Conservation (phyloP, 2,113 vertebrate genomes). For the Callocephalon fimbriatum region DNA sequence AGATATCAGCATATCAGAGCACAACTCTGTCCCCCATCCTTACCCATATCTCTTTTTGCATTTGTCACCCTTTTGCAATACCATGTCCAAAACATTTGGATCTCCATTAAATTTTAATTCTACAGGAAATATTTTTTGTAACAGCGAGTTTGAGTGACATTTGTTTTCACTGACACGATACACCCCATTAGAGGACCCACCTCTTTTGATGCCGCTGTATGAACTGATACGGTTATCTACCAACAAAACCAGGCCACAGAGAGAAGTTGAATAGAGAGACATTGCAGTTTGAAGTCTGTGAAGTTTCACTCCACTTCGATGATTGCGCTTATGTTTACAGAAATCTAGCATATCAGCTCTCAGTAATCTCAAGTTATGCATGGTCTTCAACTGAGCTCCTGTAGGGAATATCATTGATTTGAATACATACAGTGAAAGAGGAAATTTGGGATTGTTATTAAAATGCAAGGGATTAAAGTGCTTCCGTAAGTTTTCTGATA, state of each 20-base stretch:
- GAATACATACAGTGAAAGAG: not conserved
- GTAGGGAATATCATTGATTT: not conserved
- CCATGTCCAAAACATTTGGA: not conserved
- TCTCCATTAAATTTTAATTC: not conserved
- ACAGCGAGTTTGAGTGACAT: not conserved
- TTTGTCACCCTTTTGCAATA: not conserved
- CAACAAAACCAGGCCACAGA: slow-evolving; percentile 92
- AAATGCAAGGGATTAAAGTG: not conserved
- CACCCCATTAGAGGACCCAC: slow-evolving; percentile 57
- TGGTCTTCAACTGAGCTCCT: slow-evolving; percentile 99
- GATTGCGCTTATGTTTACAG: slow-evolving; percentile 90
- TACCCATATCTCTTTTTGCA: not conserved
- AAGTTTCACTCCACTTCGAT: slow-evolving; percentile 90
- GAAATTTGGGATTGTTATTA: not conserved
- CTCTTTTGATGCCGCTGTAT: slow-evolving; percentile 97
- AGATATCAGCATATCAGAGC: not conserved
- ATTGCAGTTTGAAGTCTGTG: slow-evolving; percentile 92
- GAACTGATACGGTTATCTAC: slow-evolving; percentile 98
- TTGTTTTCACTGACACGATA: not conserved
- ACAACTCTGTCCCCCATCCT: not conserved
- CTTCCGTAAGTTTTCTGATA: not conserved
- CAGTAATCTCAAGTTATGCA: slow-evolving; percentile 95
- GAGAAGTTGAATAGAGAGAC: slow-evolving; percentile 93
- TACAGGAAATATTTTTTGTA: not conserved
- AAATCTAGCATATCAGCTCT: slow-evolving; percentile 92